Base-by-base conservation (phyloP, 2,113 vertebrate species). In the Corythornis madagascariensis region DNA sequence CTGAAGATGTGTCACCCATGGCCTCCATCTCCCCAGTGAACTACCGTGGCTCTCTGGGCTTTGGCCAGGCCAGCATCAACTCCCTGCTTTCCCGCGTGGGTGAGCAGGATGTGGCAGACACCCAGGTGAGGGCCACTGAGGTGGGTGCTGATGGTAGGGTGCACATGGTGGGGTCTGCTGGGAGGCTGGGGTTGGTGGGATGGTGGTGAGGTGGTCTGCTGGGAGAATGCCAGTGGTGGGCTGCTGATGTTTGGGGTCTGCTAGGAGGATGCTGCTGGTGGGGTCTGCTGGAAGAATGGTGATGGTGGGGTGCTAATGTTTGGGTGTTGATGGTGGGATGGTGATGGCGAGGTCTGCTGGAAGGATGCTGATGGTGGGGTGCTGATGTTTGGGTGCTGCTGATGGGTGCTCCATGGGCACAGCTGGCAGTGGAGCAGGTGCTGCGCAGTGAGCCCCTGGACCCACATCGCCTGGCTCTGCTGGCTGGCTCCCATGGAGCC, bases 401-500 rank as follows among this genome's bases (percentile, higher is more conserved):
- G 21, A 9, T 17, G 67, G 72, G 35, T 64, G 60, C 31, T 14
- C 10, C 48, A 31, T 0, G 67, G 60, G 35, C 7, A 10, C 90
- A 97, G 97, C 70, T 95, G 81, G 95, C 94, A 4, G 94, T 94
- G 70, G 94, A 95, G 69, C 76, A 89, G 67, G 96, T 72, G 0
- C 95, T 99, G 92, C 86, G 56, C 67, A 96, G 35, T 0, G 96
- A 98, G 13, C 92, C 93, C 57, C 96, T 98, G 31, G 98, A 98
- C 95, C 87, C 97, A 0, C 66, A 95, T 17, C 95, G 94, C 42
- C 89, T 98, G 82, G 98, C 96, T 20, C 96, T 98, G 95, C 96
- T 98, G 65, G 98, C 98, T 6, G 98, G 98, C 15, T 99, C 98
- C 57, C 98, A 98, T 0, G 98, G 98, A 20, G 98, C 98, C 63